phyloP scores from a whole-genome alignment of 2,113 vertebrate species.

The Meles meles region DNA sequence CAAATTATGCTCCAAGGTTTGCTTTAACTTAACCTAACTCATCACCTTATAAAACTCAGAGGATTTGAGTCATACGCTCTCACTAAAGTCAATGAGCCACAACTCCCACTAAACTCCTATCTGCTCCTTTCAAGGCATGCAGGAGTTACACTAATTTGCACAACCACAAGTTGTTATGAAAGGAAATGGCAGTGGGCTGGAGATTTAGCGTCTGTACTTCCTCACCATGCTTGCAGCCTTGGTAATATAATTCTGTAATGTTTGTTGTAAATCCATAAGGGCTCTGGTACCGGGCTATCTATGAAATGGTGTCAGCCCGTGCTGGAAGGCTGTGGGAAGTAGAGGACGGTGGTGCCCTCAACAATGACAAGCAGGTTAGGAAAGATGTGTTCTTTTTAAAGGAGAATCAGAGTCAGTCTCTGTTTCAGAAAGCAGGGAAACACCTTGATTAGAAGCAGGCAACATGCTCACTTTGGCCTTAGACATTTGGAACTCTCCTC shows the following conservation, averaged over 20 bases:
- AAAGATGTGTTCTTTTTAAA: background rate
- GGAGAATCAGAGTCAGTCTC: background rate
- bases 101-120: slow-evolving; percentile 67
- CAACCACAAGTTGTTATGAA: slow-evolving; percentile 35
- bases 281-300: background rate
- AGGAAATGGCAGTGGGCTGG: slow-evolving; percentile 37
- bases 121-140: slow-evolving; percentile 35
- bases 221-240: background rate
- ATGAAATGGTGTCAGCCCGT: background rate
- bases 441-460: background rate
- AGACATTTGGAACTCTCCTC: background rate
- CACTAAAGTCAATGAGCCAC: slow-evolving; percentile 69
- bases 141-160: slow-evolving; percentile 55
- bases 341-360: background rate
- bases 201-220: slow-evolving; percentile 29
- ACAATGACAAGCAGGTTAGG: background rate
- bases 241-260: slow-evolving; percentile 23
- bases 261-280: background rate
- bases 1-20: slow-evolving; percentile 65
- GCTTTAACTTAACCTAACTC: slow-evolving; percentile 67
- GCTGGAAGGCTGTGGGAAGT: background rate
- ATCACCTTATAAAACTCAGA: slow-evolving; percentile 69
- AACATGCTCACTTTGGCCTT: background rate
- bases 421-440: background rate
- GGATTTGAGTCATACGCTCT: slow-evolving; percentile 36